Evolutionary conservation across 2,888 invertebrate genomes (phyloP).

Genomic region (Pantelozetes paolii): DNA sequence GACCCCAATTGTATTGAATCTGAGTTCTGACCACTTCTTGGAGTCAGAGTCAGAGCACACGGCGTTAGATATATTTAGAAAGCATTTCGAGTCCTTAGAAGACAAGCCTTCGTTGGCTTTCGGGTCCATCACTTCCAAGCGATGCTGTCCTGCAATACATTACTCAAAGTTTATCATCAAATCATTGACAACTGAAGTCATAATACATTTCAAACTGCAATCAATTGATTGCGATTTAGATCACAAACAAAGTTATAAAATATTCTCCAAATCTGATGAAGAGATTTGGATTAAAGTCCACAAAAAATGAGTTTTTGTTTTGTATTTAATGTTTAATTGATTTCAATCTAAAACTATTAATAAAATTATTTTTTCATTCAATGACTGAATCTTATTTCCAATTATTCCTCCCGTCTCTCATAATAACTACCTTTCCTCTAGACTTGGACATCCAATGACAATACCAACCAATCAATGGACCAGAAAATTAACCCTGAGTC

Average conservation of each 20-base stretch:
- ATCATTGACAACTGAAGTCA: not conserved
- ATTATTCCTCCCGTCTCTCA: too few species aligned
- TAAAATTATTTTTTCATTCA: too few species aligned
- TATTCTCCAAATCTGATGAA: not conserved
- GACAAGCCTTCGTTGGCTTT: not conserved
- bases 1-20: not conserved
- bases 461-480: too few species aligned
- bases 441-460: too few species aligned
- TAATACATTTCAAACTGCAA: not conserved
- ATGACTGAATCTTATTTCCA: too few species aligned
- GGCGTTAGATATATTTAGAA: not conserved
- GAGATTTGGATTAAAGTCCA: conserved; percentile 3
- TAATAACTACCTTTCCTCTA: too few species aligned
- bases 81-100: not conserved
- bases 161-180: not conserved
- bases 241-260: not conserved
- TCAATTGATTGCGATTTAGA: not conserved
- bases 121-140: not conserved
- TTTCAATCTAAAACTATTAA: too few species aligned
- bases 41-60: not conserved
- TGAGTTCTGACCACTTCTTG: not conserved
- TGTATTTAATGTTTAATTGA: too few species aligned
- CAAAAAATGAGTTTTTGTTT: too few species aligned
- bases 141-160: conserved; percentile 8
- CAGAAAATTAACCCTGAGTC: too few species aligned